Evolutionary conservation across 2,888 invertebrate genomes (phyloP), one percentile per base, ranked within the genome.

Genomic region (Drosophila yooni): DNA sequence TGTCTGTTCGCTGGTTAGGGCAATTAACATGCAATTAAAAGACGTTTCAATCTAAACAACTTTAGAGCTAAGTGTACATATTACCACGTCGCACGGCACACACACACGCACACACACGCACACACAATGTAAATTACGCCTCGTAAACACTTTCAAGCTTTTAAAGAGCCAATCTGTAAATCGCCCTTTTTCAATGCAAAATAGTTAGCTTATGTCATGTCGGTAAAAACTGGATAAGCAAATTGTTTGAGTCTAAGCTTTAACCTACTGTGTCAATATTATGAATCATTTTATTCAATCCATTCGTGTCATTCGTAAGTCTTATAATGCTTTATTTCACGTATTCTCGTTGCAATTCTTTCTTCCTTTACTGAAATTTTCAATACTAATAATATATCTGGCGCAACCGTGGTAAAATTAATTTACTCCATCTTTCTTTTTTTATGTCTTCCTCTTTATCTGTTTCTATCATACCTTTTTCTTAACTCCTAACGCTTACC

Each of bases 11-110:
- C 52, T 83, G 78, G 84, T 74, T 83, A 76, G 74, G 81, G 79
- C 91, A 91, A 89, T 89, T 88, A 89, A 89, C 91, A 89, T 91
- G 88, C 88, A 89, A 89, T 89, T 91, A 91, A 89, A 88, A 85
- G 83, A 85, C 90, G 86, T 88, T 89, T 88, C 88, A 85, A 85
- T 88, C 86, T 71, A 74, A 74, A 83, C 78, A 83, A 67, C 78
- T 75, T 61, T 79, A 62, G 64, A 86, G 78, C 51, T 63, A 64
- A 72, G 72, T 56, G 58, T 70, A 79, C 82, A 75, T 65, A 88
- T 78, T 81, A 69, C 78, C 78, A 77, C 78, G 65, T 73, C 64
- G 61, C 78, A 81, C 78, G 78, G 38, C 72, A 77, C 43, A 61
- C 56, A 51, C 34, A 27, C 4, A 38, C 54, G 31, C 21, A 7